A percentile compares a stretch with the other conserved stretches of the same genome.
Evolutionary conservation across 2,113 vertebrate species (phyloP).

Genomic region (Tautogolabrus adspersus): DNA sequence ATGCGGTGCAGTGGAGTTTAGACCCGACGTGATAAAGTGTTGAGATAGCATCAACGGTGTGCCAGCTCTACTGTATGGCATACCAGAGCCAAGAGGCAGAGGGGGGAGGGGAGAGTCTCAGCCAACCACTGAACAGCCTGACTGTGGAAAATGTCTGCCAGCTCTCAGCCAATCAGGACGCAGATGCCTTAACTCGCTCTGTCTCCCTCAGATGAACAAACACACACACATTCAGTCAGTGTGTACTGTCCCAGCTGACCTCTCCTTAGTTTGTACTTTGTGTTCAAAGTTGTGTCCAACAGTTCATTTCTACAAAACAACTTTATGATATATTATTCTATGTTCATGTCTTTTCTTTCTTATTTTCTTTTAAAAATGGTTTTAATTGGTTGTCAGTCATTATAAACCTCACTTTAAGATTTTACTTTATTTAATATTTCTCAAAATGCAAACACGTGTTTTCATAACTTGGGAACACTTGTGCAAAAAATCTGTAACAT

Average conservation of each 20-base stretch:
- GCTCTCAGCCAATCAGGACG: constrained; percentile 67
- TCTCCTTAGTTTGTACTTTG: neutral
- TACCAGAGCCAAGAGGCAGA: constrained; percentile 49
- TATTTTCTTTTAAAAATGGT: too few relatives aligned
- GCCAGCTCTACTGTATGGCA: constrained; percentile 62
- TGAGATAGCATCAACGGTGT: constrained; percentile 66
- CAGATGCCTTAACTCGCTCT: constrained; percentile 51
- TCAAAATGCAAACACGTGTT: too few relatives aligned
- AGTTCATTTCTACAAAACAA: too few relatives aligned
- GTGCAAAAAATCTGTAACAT: too few relatives aligned
- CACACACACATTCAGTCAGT: constrained; percentile 31
- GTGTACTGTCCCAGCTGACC: neutral
- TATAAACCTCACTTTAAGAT: too few relatives aligned
- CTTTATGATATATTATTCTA: too few relatives aligned
- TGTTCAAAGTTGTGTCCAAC: neutral
- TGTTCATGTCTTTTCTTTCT: too few relatives aligned
- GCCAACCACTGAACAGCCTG: constrained; percentile 53
- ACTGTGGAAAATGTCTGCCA: constrained; percentile 62
- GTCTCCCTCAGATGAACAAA: constrained; percentile 29
- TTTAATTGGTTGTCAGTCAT: too few relatives aligned
- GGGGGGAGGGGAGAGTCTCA: constrained; percentile 48
- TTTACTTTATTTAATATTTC: too few relatives aligned
- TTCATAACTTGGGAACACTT: too few relatives aligned
- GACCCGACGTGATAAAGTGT: constrained; percentile 69
- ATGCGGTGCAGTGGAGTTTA: constrained; percentile 57